Base-by-base conservation (phyloP, 2,888 invertebrate species). In the Epirrhoe tristata region DNA sequence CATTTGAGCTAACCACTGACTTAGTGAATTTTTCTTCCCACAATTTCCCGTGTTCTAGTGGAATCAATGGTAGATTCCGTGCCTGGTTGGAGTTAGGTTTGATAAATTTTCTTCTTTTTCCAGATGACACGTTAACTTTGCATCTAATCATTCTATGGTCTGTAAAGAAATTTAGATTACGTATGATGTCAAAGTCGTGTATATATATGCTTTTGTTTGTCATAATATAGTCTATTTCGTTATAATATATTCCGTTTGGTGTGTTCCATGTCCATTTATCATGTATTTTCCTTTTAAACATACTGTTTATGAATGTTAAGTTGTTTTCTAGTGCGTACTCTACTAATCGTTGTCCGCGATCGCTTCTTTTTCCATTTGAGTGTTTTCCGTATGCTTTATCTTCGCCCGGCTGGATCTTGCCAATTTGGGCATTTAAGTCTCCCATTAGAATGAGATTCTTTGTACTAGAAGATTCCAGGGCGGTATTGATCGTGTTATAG, bases 341-440 rank as follows among this genome's bases (percentile, higher is more conserved):
- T 7, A 58, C 50, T 34, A 58, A 34, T 58, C 52, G 64, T 55
- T 64, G 50, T 16, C 72, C 70, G 24, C 64, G 67, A 43, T 65
- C 58, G 46, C 67, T 69, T 70, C 69, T 59, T 55, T 69, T 67
- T 0, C 71, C 69, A 31, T 51, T 5, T 8, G 67, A 63, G 58
- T 55, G 63, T 17, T 61, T 67, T 14, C 73, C 71, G 12, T 71
- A 48, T 24, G 63, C 14, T 39, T 56, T 32, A 58, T 70, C 68
- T 56, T 67, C 65, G 6, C 50, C 24, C n/a, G 12, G 6, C 36
- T 43, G n/a, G 55, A 46, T 69, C 17, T 43, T 34, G 0, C 75
- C 73, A 0, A 73, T 58, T 56, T 66, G 68, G 2, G 69, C 71
- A 61, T 74, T 71, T 24, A 72, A 72, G 14, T 75, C 74, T 0